Evolutionary conservation across 2,113 vertebrate species (phyloP), one percentile per base, ranked within the genome.

Genomic region (Paraplagusia blochii): DNA sequence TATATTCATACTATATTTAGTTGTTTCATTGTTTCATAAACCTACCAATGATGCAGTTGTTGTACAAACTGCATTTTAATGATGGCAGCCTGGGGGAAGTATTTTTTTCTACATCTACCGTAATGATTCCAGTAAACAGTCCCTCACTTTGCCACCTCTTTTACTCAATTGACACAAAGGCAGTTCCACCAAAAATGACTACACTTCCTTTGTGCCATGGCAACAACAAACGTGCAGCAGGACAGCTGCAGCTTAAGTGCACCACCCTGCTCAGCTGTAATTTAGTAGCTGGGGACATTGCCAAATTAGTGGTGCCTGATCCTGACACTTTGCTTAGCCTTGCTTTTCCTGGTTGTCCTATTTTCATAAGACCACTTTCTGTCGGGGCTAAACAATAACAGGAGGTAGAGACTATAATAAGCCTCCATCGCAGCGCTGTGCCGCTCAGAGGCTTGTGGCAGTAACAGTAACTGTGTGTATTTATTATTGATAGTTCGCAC

Each of bases 401-500:
- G 70, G 71, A 64, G 72, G 67, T 74, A 74, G 76, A 68, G 76
- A 63, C 84, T 85, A 85, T 85, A 87, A 87, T 88, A 87, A 88
- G 83, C 75, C 72, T 71, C 63, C 69, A 59, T 76, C 77, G 70
- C 70, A 46, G 65, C 69, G 42, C 59, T 7, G 43, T 72, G 76
- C 67, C 69, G 78, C 77, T 86, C 73, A 66, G 79, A 80, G 82
- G 81, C 68, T 68, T 75, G 82, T 81, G 83, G 84, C 70, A 29
- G 22, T 29, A 80, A 78, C 83, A 72, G 81, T 84, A 77, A 86
- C 74, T 76, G 71, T 74, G 80, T 84, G 73, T 80, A 86, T 90
- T 70, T 83, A 89, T 91, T 91, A 91, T 91, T 90, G 87, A 91
- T 89, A 87, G 76, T 69, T 63, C 54, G 82, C 79, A 85, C 88